phyloP scores from a whole-genome alignment of 2,797 vertebrate species.

The Melanitta fusca region DNA sequence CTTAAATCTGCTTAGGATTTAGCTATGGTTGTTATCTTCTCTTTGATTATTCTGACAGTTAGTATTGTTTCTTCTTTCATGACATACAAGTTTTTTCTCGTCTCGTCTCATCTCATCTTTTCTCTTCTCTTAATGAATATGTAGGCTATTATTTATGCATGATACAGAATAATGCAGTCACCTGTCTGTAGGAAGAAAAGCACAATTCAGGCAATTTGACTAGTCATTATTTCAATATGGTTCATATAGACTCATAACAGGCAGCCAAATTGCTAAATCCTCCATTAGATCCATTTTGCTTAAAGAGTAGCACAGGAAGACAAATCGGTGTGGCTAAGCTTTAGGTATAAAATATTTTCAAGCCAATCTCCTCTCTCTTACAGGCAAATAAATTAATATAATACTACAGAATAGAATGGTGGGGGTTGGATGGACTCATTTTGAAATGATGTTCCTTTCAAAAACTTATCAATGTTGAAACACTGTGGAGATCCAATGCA shows the following conservation, averaged over 20 bases:
- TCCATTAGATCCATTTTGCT: not conserved
- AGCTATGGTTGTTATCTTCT: not conserved
- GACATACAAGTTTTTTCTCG: not conserved
- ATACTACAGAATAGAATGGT: not conserved
- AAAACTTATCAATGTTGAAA: not conserved
- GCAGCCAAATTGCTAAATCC: not conserved
- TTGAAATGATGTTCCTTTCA: not conserved
- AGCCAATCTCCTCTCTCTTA: not conserved
- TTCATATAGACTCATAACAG: not conserved
- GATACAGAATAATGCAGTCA: not conserved
- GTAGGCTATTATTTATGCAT: not conserved
- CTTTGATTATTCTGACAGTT: not conserved
- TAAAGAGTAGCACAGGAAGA: not conserved
- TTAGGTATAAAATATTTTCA: not conserved
- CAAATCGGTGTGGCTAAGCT: not conserved
- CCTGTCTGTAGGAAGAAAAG: not conserved
- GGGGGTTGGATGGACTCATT: not conserved
- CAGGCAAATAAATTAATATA: not conserved
- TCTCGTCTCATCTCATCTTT: not conserved
- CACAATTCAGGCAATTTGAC: not conserved
- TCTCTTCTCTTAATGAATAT: not conserved
- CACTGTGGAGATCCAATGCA: not conserved
- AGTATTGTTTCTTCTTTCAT: not conserved
- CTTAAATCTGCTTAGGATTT: constrained; percentile 1
- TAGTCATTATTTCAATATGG: not conserved